Evolutionary conservation across 2,797 vertebrate species (phyloP), one percentile per base, ranked within the genome.

Genomic region (Apogon hyalosoma): DNA sequence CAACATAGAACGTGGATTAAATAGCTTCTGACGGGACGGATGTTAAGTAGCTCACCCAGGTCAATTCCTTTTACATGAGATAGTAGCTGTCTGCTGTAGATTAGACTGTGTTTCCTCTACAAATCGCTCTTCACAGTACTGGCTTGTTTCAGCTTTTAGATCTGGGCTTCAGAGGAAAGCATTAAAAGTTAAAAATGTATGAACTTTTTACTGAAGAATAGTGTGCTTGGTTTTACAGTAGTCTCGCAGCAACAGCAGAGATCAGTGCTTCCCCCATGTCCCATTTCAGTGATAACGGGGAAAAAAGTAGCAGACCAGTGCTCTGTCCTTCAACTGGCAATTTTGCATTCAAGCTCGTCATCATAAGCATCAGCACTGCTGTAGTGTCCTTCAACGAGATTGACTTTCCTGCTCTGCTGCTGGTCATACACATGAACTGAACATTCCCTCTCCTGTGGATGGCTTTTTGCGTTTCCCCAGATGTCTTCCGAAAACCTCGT

Each of bases 1-100:
- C 80, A 81, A 77, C 87, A 82, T 79, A 75, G 83, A 85, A 84
- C 67, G 31, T 68, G 79, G 71, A 88, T 85, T 88, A 86, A 85
- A 77, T 45, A 77, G 76, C 76, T 67, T 76, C 75, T 80, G 81
- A 74, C 49, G 11, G 69, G 66, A 59, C 3, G 33, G 85, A 57
- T 74, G 79, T 65, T 77, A 75, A 83, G 73, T 60, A 83, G 63
- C 72, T 3, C 2, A 31, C 53, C 50, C 47, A 28, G 86, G 86
- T 87, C 84, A 77, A 57, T 87, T 80, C 63, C 43, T 61, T 31
- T 64, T 16, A 45, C 72, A 80, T 80, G 79, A 68, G 69, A 60
- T 51, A 2, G 54, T 24, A 28, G 80, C 74, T 86, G 84, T 68
- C 42, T 15, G 59, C 49, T 16, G 67, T 6, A 75, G 85, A 89